Base-by-base conservation (phyloP, 2,797 vertebrate genomes). In the Chlorospingus semifuscus region DNA sequence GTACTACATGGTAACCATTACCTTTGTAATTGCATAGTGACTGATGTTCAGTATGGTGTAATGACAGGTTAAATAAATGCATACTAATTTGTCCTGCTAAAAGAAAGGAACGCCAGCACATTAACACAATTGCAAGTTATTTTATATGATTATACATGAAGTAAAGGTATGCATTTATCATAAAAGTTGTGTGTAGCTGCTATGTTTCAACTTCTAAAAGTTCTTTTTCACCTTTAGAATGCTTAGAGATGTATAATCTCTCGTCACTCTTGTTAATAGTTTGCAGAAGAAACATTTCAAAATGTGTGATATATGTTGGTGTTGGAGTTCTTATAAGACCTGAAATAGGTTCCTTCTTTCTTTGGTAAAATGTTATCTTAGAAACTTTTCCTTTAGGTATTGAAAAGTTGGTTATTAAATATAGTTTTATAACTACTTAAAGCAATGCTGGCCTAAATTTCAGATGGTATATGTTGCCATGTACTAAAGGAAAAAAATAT, bases 1-100 rank as follows among this genome's bases (percentile, higher is more conserved):
- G 85, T 92, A 93, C 79, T 96, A 95, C 94, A 94, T 95, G 94
- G 95, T 93, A 95, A 93, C 94, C 87, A 96, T 97, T 96, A 95
- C 93, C 95, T 96, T 96, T 91, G 80, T 95, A 97, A 97, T 97
- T 97, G 92, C 93, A 82, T 60, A 55, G 89, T 96, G 95, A 96
- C 84, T 93, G 90, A 96, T 91, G 83, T 82, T 87, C 95, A 92
- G 87, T 74, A 94, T 97, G 96, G 96, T 93, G 95, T 97, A 96
- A 96, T 96, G 96, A 97, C 95, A 96, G 89, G 94, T 96, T 93
- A 96, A 96, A 97, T 94, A 96, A 96, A 96, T 94, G 91, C 90
- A 93, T 83, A 21, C 85, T 93, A 91, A 96, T 93, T 95, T 94
- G 66, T 89, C 64, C 89, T 87, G 87, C 60, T 74, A 87, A 95